Evolutionary conservation across 1,140 invertebrate genomes (phyloP), one percentile per base, ranked within the genome.

Genomic region (Drosophila guanche): DNA sequence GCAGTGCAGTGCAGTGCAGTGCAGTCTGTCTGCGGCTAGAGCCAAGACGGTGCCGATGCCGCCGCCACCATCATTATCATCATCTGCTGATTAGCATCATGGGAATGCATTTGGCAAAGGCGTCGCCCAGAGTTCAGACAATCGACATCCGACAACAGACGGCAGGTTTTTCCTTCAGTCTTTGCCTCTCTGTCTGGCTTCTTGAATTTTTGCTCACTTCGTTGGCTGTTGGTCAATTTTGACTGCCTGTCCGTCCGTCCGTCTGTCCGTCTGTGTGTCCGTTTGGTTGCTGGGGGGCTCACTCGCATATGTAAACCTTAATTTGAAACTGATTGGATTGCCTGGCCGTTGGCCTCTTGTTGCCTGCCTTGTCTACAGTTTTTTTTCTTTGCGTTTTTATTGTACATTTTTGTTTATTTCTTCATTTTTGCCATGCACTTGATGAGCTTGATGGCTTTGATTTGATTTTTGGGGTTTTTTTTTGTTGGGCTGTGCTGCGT

Each of bases 281-380:
- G 62, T 33, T 37, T 60, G 60, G 53, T 45, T 70, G 76, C 59
- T 57, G 62, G 72, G 41, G 71, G 7, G 10, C 33, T 27, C 42
- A 41, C 50, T 76, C 63, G 80, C 79, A 84, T 84, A 84, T 81
- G 81, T 77, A 86, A 77, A 81, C 81, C 73, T 86, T 85, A 85
- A 85, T 85, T 85, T 74, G 83, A 88, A 86, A 88, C 81, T 85
- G 81, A 85, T 85, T 85, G 77, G 81, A 88, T 88, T 86, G 81
- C 58, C 50, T 66, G 61, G 62, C 66, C 66, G 70, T 78, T 83
- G 65, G 76, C 65, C 59, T 46, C 69, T 66, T 59, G 62, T 71
- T 81, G 67, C 46, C 46, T 68, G 67, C 54, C 71, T 65, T 40
- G 62, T 57, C 63, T 61, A 20, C 1, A 53, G 52, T 46, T 42